phyloP scores from a whole-genome alignment of 2,113 vertebrate species.

The Hymenochirus boettgeri region DNA sequence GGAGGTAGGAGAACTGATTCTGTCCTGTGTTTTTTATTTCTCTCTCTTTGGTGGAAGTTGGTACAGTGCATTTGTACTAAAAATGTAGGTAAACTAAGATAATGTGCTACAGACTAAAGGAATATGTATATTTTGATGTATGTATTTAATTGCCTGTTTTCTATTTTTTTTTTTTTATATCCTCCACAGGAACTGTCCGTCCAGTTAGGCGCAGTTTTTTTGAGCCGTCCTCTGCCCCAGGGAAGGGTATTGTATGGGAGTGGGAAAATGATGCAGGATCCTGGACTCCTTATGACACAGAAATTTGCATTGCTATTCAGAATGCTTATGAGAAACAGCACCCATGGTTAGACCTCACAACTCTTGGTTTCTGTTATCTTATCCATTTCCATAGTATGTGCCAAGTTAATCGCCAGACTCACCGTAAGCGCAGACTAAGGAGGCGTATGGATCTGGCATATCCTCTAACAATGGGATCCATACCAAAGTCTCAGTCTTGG shows the following conservation, averaged over 20 bases:
- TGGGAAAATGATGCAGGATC: constrained; percentile 90
- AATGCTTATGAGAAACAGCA: constrained; percentile 98
- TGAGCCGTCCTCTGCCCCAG: constrained; percentile 88
- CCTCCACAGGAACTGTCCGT: constrained; percentile 81
- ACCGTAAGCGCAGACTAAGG: constrained; percentile 82
- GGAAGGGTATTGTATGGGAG: constrained; percentile 95
- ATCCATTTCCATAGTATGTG: constrained; percentile 95
- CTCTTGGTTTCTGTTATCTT: constrained; percentile 93
- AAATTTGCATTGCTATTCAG: constrained; percentile 95
- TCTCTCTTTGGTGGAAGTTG: too few species aligned
- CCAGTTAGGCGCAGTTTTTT: constrained; percentile 91
- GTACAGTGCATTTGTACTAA: too few species aligned
- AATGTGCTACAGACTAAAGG: too few species aligned
- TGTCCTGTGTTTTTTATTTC: too few species aligned
- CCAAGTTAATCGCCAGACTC: constrained; percentile 92
- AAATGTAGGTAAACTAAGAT: too few species aligned
- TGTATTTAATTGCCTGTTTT: not conserved
- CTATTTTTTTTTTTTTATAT: not conserved
- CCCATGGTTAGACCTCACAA: constrained; percentile 93
- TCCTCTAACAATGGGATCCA: constrained; percentile 90
- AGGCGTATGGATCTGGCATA: constrained; percentile 94
- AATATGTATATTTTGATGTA: not conserved
- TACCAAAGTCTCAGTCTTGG: constrained; percentile 96
- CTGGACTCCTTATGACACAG: constrained; percentile 95
- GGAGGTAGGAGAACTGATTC: too few species aligned